A percentile compares a stretch with the other conserved stretches of the same genome.
Conservation (phyloP, 1,140 invertebrate species). For the Drosophila sturtevanti region DNA sequence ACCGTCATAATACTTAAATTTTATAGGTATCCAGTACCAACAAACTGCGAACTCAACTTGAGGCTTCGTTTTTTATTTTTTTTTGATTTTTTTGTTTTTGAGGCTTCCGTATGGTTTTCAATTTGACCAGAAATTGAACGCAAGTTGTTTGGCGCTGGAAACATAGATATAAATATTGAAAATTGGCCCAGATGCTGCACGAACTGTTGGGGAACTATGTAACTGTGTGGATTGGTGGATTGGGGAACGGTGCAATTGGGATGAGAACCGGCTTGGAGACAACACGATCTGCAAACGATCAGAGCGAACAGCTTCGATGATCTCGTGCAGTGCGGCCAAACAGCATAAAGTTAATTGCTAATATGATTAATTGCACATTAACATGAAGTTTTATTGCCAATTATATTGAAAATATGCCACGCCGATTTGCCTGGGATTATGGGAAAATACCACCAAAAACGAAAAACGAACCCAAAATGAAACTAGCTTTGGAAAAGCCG, state of each 20-base stretch:
- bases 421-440: slow-evolving; percentile 22
- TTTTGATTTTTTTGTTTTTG: too few species aligned
- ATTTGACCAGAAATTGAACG: slow-evolving; percentile 59
- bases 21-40: slow-evolving; percentile 56
- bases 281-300: slow-evolving; percentile 54
- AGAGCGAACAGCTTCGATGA: slow-evolving; percentile 50
- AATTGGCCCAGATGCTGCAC: slow-evolving; percentile 62
- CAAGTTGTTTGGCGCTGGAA: slow-evolving; percentile 69
- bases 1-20: slow-evolving; percentile 75
- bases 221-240: neutral
- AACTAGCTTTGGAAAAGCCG: neutral
- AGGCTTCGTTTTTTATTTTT: too few species aligned
- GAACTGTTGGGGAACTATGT: slow-evolving; percentile 34
- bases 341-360: slow-evolving; percentile 82
- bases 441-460: slow-evolving; percentile 39
- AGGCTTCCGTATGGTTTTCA: slow-evolving; percentile 71
- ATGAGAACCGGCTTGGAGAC: slow-evolving; percentile 59
- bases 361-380: slow-evolving; percentile 82
- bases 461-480: neutral
- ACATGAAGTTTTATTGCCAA: slow-evolving; percentile 81
- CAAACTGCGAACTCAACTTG: slow-evolving; percentile 9
- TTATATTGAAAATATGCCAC: slow-evolving; percentile 77
- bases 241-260: slow-evolving; percentile 35
- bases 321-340: slow-evolving; percentile 72
- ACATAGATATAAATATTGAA: slow-evolving; percentile 77